A percentile compares a stretch with the other conserved stretches of the same genome.
Conservation (phyloP, 2,797 vertebrate genomes). For the Danionella dracula region DNA sequence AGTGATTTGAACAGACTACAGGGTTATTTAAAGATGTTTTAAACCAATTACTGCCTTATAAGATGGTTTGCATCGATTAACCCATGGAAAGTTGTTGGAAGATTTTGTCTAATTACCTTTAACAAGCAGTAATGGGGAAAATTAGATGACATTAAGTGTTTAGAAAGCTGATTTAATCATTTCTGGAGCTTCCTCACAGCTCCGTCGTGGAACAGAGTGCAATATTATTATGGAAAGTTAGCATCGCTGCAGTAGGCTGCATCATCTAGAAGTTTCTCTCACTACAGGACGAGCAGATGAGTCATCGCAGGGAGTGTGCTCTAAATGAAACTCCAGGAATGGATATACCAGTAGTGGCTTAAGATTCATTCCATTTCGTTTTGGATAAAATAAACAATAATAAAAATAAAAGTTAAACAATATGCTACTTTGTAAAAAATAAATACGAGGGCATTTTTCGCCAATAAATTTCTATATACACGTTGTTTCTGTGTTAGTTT, state of each 20-base stretch:
- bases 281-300: conserved; percentile 18
- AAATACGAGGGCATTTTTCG: too few relatives aligned
- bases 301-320: conserved; percentile 18
- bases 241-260: conserved; percentile 11
- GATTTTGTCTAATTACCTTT: conserved; percentile 8
- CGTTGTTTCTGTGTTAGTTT: too few relatives aligned
- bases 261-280: conserved; percentile 6
- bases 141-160: conserved; percentile 7
- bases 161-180: conserved; percentile 15
- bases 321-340: too few relatives aligned
- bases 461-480: too few relatives aligned
- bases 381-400: too few relatives aligned
- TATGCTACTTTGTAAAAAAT: too few relatives aligned
- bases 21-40: conserved; percentile 3
- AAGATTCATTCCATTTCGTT: too few relatives aligned
- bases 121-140: conserved; percentile 11
- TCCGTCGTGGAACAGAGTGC: conserved; percentile 5
- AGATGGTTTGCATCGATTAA: background rate
- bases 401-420: too few relatives aligned
- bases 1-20: conserved; percentile 5
- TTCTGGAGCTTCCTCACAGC: background rate
- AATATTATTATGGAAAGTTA: conserved; percentile 25
- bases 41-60: background rate
- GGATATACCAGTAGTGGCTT: too few relatives aligned
- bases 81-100: background rate